Evolutionary conservation across 2,888 invertebrate species (phyloP), one percentile per base, ranked within the genome.

Genomic region (Omphaloscelis lunosa): DNA sequence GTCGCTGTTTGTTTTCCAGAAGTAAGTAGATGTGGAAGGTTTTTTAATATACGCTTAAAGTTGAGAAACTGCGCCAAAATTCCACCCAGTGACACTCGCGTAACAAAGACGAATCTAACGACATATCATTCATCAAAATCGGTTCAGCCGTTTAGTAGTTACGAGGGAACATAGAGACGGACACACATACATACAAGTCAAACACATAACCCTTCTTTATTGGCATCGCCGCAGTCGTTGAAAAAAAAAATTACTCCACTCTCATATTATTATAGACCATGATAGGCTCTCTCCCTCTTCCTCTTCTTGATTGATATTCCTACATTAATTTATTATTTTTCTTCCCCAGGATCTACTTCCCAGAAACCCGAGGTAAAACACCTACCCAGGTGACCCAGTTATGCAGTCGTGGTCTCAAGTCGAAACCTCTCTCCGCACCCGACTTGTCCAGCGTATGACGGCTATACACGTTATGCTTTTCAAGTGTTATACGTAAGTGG

Each of bases 361-460:
- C 98, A 8, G 98, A 98, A 94, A 98, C 98, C 0, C 97, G 97
- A 82, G 98, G 98, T n/a, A 97, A 96, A 85, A 97, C 98, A 83
- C 97, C 98, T 0, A 93, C 96, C 1, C 97, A 98, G 84, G 96
- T 98, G 61, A 97, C 97, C 0, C 96, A 97, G 59, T 92, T 97
- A 8, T 97, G 98, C 88, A 96, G 97, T 20, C 95, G 97, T 87
- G 98, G 98, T 29, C 97, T 98, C 82, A 93, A 93, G 4, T 97
- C 97, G 11, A 91, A 93, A 27, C 97, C 97, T 1, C 93, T 90
- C 17, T 77, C 77, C 8, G 34, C 72, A 11, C 15, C 71, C 8
- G 48, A 68, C 15, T 23, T 74, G 1, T 65, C 73, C n/a, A 74
- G 73, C 5, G 86, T 86, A 78, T 90, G 88, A 90, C 86, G 73